Evolutionary conservation across 2,797 vertebrate species (phyloP), one percentile per base, ranked within the genome.

Genomic region (Petrocephalus sullivani): DNA sequence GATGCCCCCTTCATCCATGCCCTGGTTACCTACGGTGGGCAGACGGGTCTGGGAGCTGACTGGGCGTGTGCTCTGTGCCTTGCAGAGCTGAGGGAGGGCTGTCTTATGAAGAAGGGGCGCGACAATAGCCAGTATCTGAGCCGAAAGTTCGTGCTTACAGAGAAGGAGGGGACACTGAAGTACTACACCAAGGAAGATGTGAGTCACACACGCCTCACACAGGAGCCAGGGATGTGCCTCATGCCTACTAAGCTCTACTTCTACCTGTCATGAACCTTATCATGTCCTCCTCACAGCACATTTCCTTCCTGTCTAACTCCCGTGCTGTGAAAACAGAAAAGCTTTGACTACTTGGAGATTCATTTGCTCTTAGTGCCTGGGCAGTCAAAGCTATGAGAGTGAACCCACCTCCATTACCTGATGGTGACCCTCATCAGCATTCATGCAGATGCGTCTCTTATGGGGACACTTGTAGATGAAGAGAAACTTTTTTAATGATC

Each of bases 181-280:
- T 99, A 99, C 91, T 99, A 98, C 96, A 99, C 99, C 96, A 98
- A 98, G 91, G 97, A 97, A 0, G 98, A 99, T 0, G 98, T 99
- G 93, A 98, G 98, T 84, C 1, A 9, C 14, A 78, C 3, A 5
- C 16, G 19, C 71, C 71, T 78, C 33, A 95, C 93, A 91, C 97
- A 97, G 19, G 96, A 96, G 58, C 89, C 95, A 89, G 92, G 98
- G 88, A 97, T 97, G 96, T 97, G 54, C 9, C 14, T 56, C 9
- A 56, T 8, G 14, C 10, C 10, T 3, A 56, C 54, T 7, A 75
- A 75, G 19, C 67, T 75, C 16, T 75, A 4, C 2, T 0, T 14
- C 0, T 78, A n/a, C 41, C 37, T 78, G 33, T 78, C 8, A 46
- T 8, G 5, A 78, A 78, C 9, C 9, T 56, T 97, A 97, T 64